phyloP scores from a whole-genome alignment of 2,888 invertebrate genomes.

The Eretmocerus hayati region DNA sequence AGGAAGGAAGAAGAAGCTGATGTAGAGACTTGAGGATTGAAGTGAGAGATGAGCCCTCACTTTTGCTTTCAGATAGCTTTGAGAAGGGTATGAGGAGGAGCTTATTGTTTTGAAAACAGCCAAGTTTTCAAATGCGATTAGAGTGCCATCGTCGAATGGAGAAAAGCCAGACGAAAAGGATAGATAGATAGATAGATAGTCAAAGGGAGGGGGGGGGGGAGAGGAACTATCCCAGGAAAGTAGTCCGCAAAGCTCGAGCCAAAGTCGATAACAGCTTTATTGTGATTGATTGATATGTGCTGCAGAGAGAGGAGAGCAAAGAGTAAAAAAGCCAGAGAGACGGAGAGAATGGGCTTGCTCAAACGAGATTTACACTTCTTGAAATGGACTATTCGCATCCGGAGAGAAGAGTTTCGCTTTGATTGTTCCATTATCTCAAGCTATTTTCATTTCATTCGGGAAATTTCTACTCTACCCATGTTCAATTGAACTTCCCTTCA shows the following conservation, averaged over 20 bases:
- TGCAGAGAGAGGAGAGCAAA: neutral
- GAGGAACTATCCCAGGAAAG: neutral
- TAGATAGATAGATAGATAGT: no score
- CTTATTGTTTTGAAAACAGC: conserved; percentile 22
- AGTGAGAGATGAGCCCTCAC: conserved; percentile 12
- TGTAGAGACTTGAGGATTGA: neutral
- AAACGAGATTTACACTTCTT: conserved; percentile 14
- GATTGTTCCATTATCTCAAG: no score
- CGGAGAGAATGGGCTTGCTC: neutral
- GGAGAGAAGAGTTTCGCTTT: no score
- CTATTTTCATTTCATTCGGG: no score
- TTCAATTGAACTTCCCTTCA: no score
- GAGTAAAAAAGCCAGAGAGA: neutral
- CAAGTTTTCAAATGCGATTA: conserved; percentile 23
- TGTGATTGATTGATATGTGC: conserved; percentile 21
- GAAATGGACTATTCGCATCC: no score
- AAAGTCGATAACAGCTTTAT: conserved; percentile 20
- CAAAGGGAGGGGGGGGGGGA: neutral
- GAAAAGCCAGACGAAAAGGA: no score
- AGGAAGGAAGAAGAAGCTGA: no score
- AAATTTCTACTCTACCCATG: no score
- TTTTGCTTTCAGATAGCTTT: conserved; percentile 7
- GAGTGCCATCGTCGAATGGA: conserved; percentile 5
- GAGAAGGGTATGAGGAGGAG: conserved; percentile 1
- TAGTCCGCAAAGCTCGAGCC: conserved; percentile 1